A percentile compares a stretch with the other conserved stretches of the same genome.
These are phyloP conservation scores for Platerodrilus igneus DNA, from an alignment of 2,888 invertebrate species.

Conservation along the genomic window DNA sequence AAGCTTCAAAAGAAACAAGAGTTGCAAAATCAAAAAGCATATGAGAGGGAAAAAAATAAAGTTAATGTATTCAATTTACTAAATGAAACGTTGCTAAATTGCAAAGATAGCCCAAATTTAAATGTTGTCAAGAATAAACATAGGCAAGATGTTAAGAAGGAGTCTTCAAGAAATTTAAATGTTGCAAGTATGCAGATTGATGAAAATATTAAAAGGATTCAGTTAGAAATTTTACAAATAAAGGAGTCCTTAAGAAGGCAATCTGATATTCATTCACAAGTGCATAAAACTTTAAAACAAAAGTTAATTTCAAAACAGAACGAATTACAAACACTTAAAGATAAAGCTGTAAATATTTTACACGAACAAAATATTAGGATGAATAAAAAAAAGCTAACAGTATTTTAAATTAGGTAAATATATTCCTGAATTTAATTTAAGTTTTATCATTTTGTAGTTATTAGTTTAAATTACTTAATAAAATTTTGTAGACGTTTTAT, in stretches of 20 bases:
- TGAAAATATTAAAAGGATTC: slow-evolving; percentile 65
- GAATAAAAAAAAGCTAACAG: slow-evolving; percentile 69
- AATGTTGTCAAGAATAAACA: slow-evolving; percentile 36
- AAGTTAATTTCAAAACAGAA: slow-evolving; percentile 60
- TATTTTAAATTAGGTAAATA: slow-evolving; percentile 71
- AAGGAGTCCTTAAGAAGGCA: slow-evolving; percentile 63
- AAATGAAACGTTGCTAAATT: slow-evolving; percentile 49
- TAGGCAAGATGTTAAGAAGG: slow-evolving; percentile 45
- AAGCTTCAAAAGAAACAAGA: slow-evolving; percentile 62
- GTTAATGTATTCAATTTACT: slow-evolving; percentile 73
- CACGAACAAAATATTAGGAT: slow-evolving; percentile 68
- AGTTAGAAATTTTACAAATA: slow-evolving; percentile 62
- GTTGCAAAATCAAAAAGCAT: slow-evolving; percentile 58
- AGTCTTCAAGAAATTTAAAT: slow-evolving; percentile 63
- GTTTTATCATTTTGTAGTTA: no score
- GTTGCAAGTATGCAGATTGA: slow-evolving; percentile 68
- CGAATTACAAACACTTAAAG: slow-evolving; percentile 57
- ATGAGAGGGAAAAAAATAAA: slow-evolving; percentile 59
- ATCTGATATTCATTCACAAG: slow-evolving; percentile 52
- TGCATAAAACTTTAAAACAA: slow-evolving; percentile 57
- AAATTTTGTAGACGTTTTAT: slow-evolving; percentile 1
- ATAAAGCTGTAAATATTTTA: slow-evolving; percentile 59
- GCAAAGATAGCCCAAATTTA: slow-evolving; percentile 28
- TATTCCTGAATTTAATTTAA: no score
- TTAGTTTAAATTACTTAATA: neutral